These are phyloP conservation scores for Rissa tridactyla DNA, from an alignment of 2,113 vertebrate species.

Conservation along the genomic window DNA sequence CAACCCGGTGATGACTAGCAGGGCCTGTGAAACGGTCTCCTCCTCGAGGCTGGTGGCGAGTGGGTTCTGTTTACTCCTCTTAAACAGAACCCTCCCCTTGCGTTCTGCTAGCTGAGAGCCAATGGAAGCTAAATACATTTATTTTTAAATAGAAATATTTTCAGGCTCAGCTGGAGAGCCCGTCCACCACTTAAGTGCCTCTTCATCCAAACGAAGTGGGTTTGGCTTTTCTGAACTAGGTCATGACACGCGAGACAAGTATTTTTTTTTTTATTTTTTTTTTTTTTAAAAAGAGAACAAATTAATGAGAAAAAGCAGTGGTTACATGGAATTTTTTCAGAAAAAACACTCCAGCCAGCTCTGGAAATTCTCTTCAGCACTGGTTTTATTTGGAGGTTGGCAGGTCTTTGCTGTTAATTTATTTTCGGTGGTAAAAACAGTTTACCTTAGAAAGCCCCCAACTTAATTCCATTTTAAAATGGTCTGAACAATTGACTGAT, in stretches of 20 bases:
- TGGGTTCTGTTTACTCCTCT: neutral
- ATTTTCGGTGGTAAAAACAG: neutral
- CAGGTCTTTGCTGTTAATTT: neutral
- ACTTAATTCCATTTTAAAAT: neutral
- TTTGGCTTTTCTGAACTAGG: neutral
- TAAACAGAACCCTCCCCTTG: neutral
- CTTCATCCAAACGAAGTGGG: neutral
- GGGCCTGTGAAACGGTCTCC: neutral
- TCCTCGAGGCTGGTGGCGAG: neutral
- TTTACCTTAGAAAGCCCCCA: neutral
- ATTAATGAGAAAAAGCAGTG: neutral
- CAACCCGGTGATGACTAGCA: neutral
- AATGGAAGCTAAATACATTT: neutral
- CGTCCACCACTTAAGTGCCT: neutral
- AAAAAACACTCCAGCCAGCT: neutral
- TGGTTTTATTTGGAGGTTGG: neutral
- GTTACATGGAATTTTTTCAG: neutral
- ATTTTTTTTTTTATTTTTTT: neutral
- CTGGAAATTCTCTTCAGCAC: neutral
- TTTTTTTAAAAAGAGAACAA: neutral
- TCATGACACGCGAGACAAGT: fast-evolving
- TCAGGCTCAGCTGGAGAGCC: neutral
- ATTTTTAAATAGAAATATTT: neutral
- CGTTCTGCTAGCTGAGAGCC: neutral
- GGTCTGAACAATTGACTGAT: neutral